A percentile compares a stretch with the other conserved stretches of the same genome.
Conservation (phyloP, 2,797 vertebrate species). For the Poliocrania exsul region DNA sequence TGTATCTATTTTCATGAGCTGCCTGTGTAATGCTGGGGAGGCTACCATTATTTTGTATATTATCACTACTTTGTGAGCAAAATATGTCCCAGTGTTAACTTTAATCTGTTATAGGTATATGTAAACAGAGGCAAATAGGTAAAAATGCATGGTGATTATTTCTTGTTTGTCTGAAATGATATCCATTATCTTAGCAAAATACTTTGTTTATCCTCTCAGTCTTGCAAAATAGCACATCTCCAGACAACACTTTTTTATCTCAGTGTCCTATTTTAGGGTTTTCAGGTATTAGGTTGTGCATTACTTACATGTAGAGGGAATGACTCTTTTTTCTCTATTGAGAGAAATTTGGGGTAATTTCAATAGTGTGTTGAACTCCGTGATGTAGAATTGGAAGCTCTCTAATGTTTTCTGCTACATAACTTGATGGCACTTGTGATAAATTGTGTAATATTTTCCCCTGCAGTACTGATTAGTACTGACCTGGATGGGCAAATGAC, state of each 20-base stretch:
- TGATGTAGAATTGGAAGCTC: not conserved
- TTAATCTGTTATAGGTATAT: not conserved
- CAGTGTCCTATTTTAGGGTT: conserved; percentile 2
- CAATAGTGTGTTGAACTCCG: not conserved
- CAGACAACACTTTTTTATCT: not conserved
- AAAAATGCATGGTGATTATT: not conserved
- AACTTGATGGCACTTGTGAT: not conserved
- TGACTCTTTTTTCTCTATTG: not conserved
- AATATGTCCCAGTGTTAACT: not conserved
- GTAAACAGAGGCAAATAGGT: not conserved
- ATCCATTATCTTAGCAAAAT: conserved; percentile 28
- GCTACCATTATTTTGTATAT: not conserved
- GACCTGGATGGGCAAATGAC: not conserved
- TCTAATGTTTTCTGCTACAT: not conserved
- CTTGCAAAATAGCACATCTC: not conserved
- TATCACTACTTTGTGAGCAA: not conserved
- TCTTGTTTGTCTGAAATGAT: not conserved
- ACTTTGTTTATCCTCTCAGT: conserved; percentile 1
- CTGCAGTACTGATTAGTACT: not conserved
- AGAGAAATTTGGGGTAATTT: conserved; percentile 3
- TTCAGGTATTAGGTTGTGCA: not conserved
- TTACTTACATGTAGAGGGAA: not conserved
- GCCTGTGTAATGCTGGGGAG: not conserved
- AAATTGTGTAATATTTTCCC: not conserved
- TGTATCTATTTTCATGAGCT: not conserved